Conservation (phyloP, 2,113 vertebrate genomes). For the Oostethus manadensis region DNA sequence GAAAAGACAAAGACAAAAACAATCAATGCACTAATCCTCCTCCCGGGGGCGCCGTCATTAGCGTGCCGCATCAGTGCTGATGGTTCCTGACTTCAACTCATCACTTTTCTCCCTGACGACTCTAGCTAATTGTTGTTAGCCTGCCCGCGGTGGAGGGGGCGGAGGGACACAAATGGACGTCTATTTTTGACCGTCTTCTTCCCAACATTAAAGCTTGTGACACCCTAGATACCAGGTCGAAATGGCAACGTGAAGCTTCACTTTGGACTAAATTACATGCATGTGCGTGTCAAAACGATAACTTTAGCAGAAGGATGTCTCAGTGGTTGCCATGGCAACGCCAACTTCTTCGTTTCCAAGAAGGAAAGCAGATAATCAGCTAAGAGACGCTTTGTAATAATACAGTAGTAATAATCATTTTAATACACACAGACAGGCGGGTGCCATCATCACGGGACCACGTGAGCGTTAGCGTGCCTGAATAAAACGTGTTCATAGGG, state of each 20-base stretch:
- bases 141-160: neutral
- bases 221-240: neutral
- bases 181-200: no score
- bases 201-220: no score
- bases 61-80: neutral
- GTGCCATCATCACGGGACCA: no score
- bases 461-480: no score
- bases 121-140: slow-evolving; percentile 1
- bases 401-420: no score
- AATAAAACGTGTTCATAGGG: no score
- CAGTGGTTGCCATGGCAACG: neutral
- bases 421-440: no score
- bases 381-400: no score
- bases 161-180: neutral
- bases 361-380: no score
- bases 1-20: neutral
- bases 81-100: neutral
- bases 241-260: neutral
- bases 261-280: neutral
- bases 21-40: slow-evolving; percentile 4
- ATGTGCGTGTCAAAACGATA: neutral
- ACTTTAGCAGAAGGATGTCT: neutral
- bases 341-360: neutral
- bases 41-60: slow-evolving; percentile 3
- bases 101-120: neutral